Conservation (phyloP, 2,888 invertebrate genomes). For the Protophormia terraenovae region DNA sequence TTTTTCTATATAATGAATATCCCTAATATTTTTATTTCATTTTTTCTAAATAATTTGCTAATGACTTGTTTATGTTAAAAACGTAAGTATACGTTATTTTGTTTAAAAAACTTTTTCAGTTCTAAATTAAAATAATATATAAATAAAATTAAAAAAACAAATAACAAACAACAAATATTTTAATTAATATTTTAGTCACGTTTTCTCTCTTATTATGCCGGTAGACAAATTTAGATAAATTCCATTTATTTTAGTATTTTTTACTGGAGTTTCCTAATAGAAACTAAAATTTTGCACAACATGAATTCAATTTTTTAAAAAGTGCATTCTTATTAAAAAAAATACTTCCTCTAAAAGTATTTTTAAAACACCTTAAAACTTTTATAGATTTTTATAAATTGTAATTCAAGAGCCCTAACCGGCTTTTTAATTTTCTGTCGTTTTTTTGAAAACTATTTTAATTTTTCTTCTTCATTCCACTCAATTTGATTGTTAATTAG, state of each 20-base stretch:
- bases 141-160: not conserved
- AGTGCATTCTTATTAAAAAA: not conserved
- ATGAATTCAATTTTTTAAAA: not conserved
- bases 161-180: not conserved
- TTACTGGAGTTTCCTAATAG: not conserved
- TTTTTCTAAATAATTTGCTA: not conserved
- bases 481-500: not conserved
- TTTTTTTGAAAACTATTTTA: not conserved
- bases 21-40: not conserved
- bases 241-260: constrained; percentile 3
- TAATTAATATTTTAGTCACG: constrained; percentile 43
- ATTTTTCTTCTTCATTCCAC: not conserved
- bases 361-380: not conserved
- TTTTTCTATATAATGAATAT: too few relatives aligned
- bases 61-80: constrained; percentile 7
- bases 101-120: not conserved
- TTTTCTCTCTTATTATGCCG: constrained; percentile 29
- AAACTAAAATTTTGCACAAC: not conserved
- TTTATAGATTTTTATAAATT: not conserved
- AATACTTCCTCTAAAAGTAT: not conserved
- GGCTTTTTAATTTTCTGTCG: not conserved
- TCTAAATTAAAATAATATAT: constrained; percentile 17
- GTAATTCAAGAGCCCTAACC: not conserved
- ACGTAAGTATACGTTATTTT: too few relatives aligned
- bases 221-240: constrained; percentile 35